Conservation (phyloP, 2,113 vertebrate genomes). For the Microcebus ravelobensis region DNA sequence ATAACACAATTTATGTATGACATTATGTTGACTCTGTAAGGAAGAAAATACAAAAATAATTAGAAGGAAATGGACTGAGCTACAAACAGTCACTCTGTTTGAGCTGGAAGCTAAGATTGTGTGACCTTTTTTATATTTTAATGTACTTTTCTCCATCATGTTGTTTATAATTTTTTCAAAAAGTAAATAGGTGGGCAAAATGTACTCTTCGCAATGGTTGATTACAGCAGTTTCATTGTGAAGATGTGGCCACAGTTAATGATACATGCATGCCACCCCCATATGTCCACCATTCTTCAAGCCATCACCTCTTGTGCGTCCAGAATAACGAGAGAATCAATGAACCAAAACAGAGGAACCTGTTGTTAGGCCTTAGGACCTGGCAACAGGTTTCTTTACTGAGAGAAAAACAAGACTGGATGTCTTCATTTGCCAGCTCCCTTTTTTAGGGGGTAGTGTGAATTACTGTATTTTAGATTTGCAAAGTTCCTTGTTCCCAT, state of each 20-base stretch:
- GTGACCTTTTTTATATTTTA: not conserved
- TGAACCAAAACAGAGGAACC: not conserved
- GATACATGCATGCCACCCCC: not conserved
- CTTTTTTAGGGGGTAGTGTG: not conserved
- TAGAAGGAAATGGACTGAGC: not conserved
- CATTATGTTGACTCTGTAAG: not conserved
- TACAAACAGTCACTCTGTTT: not conserved
- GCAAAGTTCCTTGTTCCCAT: not conserved
- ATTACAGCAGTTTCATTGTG: not conserved
- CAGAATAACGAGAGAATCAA: not conserved
- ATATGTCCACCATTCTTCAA: rapidly evolving
- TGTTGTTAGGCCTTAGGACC: too few species aligned
- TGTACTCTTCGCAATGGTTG: not conserved
- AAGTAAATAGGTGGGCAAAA: not conserved
- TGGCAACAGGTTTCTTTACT: not conserved
- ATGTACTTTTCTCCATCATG: not conserved
- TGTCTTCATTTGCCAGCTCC: not conserved
- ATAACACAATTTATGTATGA: not conserved
- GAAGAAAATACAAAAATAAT: slow-evolving; percentile 5
- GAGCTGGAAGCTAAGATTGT: not conserved
- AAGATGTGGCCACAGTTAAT: not conserved
- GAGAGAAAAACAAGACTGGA: not conserved
- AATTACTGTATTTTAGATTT: not conserved
- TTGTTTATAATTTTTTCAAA: not conserved
- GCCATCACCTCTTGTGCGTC: not conserved